These are phyloP conservation scores for Mastomys coucha DNA, from an alignment of 2,113 vertebrate genomes.

Conservation along the genomic window DNA sequence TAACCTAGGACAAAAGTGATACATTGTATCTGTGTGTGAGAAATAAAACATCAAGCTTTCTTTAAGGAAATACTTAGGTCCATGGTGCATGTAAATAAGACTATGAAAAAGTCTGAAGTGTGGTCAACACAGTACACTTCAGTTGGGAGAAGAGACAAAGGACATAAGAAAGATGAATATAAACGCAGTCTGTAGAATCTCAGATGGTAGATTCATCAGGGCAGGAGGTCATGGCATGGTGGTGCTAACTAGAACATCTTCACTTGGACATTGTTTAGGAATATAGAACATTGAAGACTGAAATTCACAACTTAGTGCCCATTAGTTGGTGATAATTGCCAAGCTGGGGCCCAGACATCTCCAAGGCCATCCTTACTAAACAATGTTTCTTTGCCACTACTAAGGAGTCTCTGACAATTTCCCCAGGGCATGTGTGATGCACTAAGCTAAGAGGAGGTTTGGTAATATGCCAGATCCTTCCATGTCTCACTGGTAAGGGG, in stretches of 20 bases:
- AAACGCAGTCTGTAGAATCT: not conserved
- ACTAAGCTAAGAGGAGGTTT: not conserved
- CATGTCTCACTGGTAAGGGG: not conserved
- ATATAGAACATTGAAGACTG: not conserved
- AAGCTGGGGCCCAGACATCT: not conserved
- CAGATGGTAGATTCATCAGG: not conserved
- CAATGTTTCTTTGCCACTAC: not conserved
- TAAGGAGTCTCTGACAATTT: not conserved
- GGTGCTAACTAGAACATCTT: not conserved
- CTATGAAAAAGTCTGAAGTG: not conserved
- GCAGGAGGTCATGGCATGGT: not conserved
- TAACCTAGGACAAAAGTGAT: not conserved
- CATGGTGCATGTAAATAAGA: not conserved
- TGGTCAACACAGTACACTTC: not conserved
- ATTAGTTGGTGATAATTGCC: slow-evolving; percentile 1
- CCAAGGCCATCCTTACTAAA: not conserved
- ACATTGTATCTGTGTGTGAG: not conserved
- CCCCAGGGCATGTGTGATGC: not conserved
- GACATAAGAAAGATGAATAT: not conserved
- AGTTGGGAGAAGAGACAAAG: not conserved
- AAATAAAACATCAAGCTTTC: not conserved
- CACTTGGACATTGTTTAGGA: not conserved
- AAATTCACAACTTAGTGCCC: not conserved
- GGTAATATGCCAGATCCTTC: not conserved
- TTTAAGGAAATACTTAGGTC: not conserved